Evolutionary conservation across 2,888 invertebrate genomes (phyloP).

Genomic region (Epirrhoe alternata): DNA sequence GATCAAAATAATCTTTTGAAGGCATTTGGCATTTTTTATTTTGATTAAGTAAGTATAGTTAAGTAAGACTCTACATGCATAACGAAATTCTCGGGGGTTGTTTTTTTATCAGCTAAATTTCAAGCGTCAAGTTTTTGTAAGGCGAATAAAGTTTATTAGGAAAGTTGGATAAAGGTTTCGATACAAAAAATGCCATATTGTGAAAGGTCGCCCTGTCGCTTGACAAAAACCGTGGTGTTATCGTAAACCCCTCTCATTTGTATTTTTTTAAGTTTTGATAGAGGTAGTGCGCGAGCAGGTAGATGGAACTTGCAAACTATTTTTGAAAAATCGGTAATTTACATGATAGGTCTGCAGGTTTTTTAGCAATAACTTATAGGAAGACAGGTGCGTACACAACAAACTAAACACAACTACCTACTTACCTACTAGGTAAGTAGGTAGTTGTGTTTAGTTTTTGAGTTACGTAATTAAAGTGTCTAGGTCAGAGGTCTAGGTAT

Average conservation of each 20-base stretch:
- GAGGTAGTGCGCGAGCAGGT: slow-evolving; percentile 73
- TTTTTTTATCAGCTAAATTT: slow-evolving; percentile 41
- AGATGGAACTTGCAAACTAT: slow-evolving; percentile 73
- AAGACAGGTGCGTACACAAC: too few species aligned
- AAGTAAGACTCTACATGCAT: slow-evolving; percentile 31
- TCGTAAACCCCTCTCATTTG: slow-evolving; percentile 76
- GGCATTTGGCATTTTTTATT: too few species aligned
- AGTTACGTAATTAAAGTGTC: too few species aligned
- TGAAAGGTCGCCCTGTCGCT: slow-evolving; percentile 80
- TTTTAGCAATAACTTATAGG: too few species aligned
- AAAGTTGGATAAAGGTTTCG: slow-evolving; percentile 77
- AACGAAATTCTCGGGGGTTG: slow-evolving; percentile 33
- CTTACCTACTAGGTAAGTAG: too few species aligned
- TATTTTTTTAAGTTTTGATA: slow-evolving; percentile 75
- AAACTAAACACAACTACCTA: too few species aligned
- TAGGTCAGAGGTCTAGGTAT: too few species aligned
- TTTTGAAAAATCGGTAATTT: slow-evolving; percentile 14
- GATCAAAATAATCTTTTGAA: too few species aligned
- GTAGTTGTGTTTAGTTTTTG: too few species aligned
- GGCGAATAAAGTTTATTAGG: slow-evolving; percentile 82
- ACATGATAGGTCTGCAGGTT: not conserved
- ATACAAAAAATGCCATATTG: slow-evolving; percentile 74
- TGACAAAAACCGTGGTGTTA: slow-evolving; percentile 75
- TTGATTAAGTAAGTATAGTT: slow-evolving; percentile 11
- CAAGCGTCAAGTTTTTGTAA: slow-evolving; percentile 49